Evolutionary conservation across 1,140 invertebrate species (phyloP), one percentile per base, ranked within the genome.

Genomic region (Ruditapes philippinarum): DNA sequence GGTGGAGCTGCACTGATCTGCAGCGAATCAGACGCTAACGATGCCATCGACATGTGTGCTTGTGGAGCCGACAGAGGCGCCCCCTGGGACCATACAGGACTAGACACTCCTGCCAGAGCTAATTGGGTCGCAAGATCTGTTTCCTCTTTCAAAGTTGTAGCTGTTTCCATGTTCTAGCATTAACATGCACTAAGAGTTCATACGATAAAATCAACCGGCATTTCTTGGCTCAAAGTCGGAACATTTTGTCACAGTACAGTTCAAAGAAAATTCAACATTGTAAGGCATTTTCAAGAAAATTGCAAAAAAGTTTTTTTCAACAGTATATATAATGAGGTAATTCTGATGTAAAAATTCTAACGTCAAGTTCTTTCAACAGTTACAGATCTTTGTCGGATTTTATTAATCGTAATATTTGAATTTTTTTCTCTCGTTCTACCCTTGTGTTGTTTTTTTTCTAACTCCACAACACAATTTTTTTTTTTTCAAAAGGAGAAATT

Each of bases 1-100:
- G 85, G 85, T n/a, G 85, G 85, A 42, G 38, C 57, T n/a, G 31
- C 65, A 68, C 40, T 51, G 0, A 79, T 73, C 31, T 79, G 74
- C 54, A 68, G 85, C 0, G 76, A 3, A 22, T 78, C 85, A 7
- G 85, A 22, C 25, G 73, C 42, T 4, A 36, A 17, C 0, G 40
- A 38, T 1, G 65, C 38, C 82, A 84, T 49, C 4, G 85, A 88
- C 76, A 78, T 88, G 76, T 88, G 85, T 11, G 85, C 85, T n/a
- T 82, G 80, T 45, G 80, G 80, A 7, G 80, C 80, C 0, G 78
- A 54, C 49, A 80, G 36, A 9, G 78, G 78, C 4, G 51, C 54
- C 14, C 51, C 78, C 33, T 80, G 78, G 3, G 80, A 45, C 80
- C 80, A 82, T n/a, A 51, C 60, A n/a, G 45, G 76, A 33, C 45